These are phyloP conservation scores for Luehdorfia chinensis DNA, from an alignment of 1,140 invertebrate genomes.

Conservation along the genomic window DNA sequence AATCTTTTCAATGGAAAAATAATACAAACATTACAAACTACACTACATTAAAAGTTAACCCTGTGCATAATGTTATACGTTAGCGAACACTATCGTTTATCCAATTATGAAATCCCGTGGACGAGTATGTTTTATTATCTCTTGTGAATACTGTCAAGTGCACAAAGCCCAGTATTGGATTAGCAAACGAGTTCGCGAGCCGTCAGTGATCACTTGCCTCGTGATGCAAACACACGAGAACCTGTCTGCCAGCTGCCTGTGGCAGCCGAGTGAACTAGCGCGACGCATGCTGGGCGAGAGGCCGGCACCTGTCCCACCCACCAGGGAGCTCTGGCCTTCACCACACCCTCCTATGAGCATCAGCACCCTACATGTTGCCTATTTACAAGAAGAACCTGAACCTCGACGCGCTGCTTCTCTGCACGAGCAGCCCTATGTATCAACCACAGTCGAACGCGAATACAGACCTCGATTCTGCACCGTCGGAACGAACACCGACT, in stretches of 20 bases:
- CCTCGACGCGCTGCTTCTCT: conserved; percentile 47
- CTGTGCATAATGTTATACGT: not conserved
- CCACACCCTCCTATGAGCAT: conserved; percentile 57
- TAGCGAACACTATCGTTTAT: conserved; percentile 32
- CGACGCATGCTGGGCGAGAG: conserved; percentile 64
- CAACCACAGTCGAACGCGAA: conserved; percentile 35
- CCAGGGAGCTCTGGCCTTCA: conserved; percentile 61
- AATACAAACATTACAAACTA: too few species aligned
- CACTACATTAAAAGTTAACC: conserved; percentile 3
- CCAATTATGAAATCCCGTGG: conserved; percentile 49
- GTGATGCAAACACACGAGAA: conserved; percentile 68
- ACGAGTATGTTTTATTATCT: conserved; percentile 39
- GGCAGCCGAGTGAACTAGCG: conserved; percentile 64
- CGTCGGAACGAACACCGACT: conserved; percentile 67
- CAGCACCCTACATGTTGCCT: conserved; percentile 64
- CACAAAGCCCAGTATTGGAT: conserved; percentile 64
- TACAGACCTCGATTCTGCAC: conserved; percentile 45
- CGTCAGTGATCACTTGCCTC: conserved; percentile 49
- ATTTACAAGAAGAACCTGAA: conserved; percentile 51
- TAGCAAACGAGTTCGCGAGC: conserved; percentile 39
- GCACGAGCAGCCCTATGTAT: conserved; percentile 40
- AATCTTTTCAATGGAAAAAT: too few species aligned
- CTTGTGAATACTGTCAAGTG: conserved; percentile 58
- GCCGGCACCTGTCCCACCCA: conserved; percentile 62
- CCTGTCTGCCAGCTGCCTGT: conserved; percentile 60